Conservation (phyloP, 1,140 invertebrate species). For the Philaenus spumarius region DNA sequence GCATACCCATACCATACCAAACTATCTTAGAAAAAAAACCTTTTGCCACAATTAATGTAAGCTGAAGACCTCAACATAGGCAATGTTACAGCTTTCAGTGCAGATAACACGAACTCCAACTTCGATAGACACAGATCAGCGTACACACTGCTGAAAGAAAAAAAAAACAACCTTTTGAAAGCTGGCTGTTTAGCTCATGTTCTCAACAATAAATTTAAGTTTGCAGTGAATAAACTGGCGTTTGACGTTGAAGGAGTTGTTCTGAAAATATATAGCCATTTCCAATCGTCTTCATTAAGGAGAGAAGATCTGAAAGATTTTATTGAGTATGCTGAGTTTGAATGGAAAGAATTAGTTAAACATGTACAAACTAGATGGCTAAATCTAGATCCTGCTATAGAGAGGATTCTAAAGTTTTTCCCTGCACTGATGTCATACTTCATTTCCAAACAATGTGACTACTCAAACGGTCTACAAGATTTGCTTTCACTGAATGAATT, state of each 20-base stretch:
- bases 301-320: conserved; percentile 6
- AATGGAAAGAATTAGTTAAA: neutral
- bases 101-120: conserved; percentile 8
- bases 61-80: neutral
- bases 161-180: conserved; percentile 4
- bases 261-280: neutral
- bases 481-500: conserved; percentile 8
- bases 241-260: neutral
- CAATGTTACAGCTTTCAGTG: neutral
- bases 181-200: conserved; percentile 8
- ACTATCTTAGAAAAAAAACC: too few relatives aligned
- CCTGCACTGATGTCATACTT: conserved; percentile 11
- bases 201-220: neutral
- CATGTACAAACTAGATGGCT: conserved; percentile 10
- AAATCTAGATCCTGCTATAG: neutral
- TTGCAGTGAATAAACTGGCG: neutral
- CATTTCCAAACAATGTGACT: conserved; percentile 1
- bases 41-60: too few relatives aligned
- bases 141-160: conserved; percentile 1
- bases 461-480: conserved; percentile 1
- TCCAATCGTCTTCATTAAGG: neutral
- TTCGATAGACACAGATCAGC: neutral
- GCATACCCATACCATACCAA: too few relatives aligned
- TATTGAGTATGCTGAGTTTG: too few relatives aligned
- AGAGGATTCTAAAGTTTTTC: neutral